Percentiles rank a stretch among this genome's conserved stretches.
These are phyloP conservation scores for Mycetomoellerius zeteki DNA, from an alignment of 1,140 invertebrate species.

Conservation along the genomic window DNA sequence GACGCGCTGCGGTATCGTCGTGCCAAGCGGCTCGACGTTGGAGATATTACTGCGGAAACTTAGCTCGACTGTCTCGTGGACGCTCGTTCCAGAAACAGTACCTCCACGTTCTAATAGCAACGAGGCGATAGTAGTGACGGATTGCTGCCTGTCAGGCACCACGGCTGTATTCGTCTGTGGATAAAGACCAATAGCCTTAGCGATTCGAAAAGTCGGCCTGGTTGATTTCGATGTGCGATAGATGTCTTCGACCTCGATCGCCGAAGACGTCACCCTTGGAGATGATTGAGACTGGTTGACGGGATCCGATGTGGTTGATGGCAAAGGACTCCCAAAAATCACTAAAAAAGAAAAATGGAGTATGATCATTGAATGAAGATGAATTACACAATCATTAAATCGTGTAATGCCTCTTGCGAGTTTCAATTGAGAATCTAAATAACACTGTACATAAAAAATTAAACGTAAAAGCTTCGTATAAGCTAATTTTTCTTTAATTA, in stretches of 20 bases:
- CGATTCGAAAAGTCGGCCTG: constrained; percentile 75
- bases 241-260: constrained; percentile 43
- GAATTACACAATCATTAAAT: constrained; percentile 25
- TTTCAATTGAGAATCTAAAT: background rate
- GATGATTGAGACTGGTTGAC: constrained; percentile 49
- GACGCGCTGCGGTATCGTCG: constrained; percentile 29
- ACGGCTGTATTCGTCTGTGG: constrained; percentile 66
- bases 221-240: constrained; percentile 46
- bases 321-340: constrained; percentile 77
- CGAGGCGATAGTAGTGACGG: constrained; percentile 43
- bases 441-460: background rate
- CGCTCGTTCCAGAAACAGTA: constrained; percentile 17
- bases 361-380: background rate
- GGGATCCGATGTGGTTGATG: constrained; percentile 78
- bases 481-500: background rate
- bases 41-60: constrained; percentile 32
- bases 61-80: constrained; percentile 15
- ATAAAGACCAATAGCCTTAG: constrained; percentile 80
- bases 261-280: constrained; percentile 1
- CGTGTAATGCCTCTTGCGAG: background rate
- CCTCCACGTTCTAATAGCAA: constrained; percentile 11
- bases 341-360: constrained; percentile 49
- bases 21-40: constrained; percentile 5
- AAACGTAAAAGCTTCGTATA: background rate
- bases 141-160: constrained; percentile 59